Conservation (phyloP, 2,797 vertebrate genomes). For the Phylloscopus collybita region DNA sequence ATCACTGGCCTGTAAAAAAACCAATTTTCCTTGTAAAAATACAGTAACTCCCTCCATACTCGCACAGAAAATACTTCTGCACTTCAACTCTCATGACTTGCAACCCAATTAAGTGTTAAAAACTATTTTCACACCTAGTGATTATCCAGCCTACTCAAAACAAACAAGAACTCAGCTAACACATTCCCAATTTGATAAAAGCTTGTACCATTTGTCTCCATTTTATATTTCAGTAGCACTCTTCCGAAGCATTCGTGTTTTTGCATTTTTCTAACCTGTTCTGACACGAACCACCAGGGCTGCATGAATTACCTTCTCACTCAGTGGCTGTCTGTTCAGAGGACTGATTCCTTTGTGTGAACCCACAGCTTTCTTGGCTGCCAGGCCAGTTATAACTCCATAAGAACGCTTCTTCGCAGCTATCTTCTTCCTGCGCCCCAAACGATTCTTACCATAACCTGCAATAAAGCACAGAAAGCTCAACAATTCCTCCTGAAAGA, state of each 20-base stretch:
- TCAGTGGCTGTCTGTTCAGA: slow-evolving; percentile 81
- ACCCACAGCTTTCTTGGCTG: slow-evolving; percentile 83
- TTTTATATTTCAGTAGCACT: neutral
- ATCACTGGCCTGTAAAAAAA: neutral
- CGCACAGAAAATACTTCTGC: neutral
- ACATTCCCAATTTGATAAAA: neutral
- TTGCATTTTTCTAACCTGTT: neutral
- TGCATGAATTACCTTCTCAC: slow-evolving; percentile 73
- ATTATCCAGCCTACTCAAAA: neutral
- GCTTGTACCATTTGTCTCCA: neutral
- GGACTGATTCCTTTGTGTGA: slow-evolving; percentile 84
- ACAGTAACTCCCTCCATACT: neutral
- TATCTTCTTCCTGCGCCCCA: slow-evolving; percentile 76
- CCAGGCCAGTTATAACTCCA: slow-evolving; percentile 89
- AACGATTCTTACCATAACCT: slow-evolving; percentile 81
- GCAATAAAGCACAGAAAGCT: neutral
- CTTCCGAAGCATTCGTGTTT: neutral
- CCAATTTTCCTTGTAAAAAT: neutral
- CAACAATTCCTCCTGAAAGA: neutral
- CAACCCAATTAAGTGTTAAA: neutral
- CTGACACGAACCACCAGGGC: neutral
- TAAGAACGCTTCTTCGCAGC: slow-evolving; percentile 83
- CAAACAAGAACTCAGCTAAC: neutral
- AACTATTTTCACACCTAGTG: neutral
- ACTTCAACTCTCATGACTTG: neutral